phyloP scores from a whole-genome alignment of 1,140 invertebrate species.

The Eubasilissa regina region DNA sequence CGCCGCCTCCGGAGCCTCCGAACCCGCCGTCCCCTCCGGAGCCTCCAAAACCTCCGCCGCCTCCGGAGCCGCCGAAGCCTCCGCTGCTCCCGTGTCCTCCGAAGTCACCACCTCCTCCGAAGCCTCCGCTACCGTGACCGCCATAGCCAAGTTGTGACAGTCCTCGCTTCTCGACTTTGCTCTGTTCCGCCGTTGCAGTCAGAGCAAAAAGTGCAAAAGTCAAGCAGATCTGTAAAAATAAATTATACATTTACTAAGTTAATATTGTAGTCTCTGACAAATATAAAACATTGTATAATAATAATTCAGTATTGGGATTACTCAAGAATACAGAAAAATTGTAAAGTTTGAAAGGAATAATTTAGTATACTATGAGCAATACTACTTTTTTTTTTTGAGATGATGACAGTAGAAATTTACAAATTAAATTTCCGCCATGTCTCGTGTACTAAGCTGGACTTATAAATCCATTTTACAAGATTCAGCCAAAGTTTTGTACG shows the following conservation, averaged over 20 bases:
- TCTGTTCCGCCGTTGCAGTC: slow-evolving; percentile 46
- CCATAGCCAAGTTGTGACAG: slow-evolving; percentile 48
- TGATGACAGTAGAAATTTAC: too few relatives aligned
- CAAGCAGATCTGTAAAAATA: slow-evolving; percentile 48
- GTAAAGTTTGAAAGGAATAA: too few relatives aligned
- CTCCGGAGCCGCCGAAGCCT: slow-evolving; percentile 36
- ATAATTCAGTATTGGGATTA: too few relatives aligned
- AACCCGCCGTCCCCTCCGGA: background rate
- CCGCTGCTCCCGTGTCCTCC: slow-evolving; percentile 33
- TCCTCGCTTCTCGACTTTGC: slow-evolving; percentile 59
- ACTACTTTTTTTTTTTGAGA: too few relatives aligned
- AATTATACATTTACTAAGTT: background rate
- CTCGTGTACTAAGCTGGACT: too few relatives aligned
- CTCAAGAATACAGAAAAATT: too few relatives aligned
- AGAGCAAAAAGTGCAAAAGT: slow-evolving; percentile 51
- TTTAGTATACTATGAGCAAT: too few relatives aligned
- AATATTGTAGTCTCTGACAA: background rate
- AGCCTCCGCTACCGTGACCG: slow-evolving; percentile 35
- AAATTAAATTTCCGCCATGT: too few relatives aligned
- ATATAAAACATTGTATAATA: background rate
- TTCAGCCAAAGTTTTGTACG: too few relatives aligned
- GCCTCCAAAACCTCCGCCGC: slow-evolving; percentile 20
- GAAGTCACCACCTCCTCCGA: slow-evolving; percentile 23
- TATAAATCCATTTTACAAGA: too few relatives aligned
- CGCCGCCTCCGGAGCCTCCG: slow-evolving; percentile 28